Base-by-base conservation (phyloP, 2,888 invertebrate species). In the Andrena camellia region DNA sequence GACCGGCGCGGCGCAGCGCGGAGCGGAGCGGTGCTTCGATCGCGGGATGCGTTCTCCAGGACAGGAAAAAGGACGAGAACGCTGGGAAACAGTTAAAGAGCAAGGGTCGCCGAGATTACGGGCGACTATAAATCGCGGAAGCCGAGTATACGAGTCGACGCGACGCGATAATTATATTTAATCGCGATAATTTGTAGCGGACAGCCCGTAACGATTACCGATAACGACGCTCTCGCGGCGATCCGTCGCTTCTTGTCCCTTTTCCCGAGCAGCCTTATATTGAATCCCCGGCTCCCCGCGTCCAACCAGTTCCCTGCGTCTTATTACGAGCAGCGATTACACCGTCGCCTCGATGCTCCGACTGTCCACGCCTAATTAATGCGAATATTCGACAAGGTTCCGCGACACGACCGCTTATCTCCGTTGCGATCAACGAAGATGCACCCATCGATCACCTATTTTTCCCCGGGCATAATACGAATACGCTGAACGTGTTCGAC, bases 121-220 rank as follows among this genome's bases (percentile, higher is more conserved):
- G 8, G 57, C 20, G 50, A 13, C 60, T 33, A 59, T 67, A 73
- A 77, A 66, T 81, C 72, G 52, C 33, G n/a, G 13, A 50, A 31
- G 29, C 23, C 17, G 29, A 26, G 23, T 35, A 6, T 35, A 6
- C 67, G 54, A 57, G 66, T 67, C 48, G 70, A 48, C 66, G 54
- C 13, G 54, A 42, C 29, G 57, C 31, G 69, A 54, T 77, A 73
- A 76, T 73, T 75, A 71, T 10, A 62, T 52, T 75, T 70, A 72
- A 70, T 72, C 54, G 67, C 4, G 80, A 81, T 79, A 79, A 81
- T 81, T 81, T 72, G 63, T 42, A 42, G n/a, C 13, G 35, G 35
- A 57, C 50, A 2, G n/a, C 54, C 17, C 23, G 23, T 17, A 33
- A 62, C 67, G 66, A 67, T 79, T 57, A 62, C 60, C 31, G 77